Base-by-base conservation (phyloP, 2,888 invertebrate species). In the Habroteleia sp. region DNA sequence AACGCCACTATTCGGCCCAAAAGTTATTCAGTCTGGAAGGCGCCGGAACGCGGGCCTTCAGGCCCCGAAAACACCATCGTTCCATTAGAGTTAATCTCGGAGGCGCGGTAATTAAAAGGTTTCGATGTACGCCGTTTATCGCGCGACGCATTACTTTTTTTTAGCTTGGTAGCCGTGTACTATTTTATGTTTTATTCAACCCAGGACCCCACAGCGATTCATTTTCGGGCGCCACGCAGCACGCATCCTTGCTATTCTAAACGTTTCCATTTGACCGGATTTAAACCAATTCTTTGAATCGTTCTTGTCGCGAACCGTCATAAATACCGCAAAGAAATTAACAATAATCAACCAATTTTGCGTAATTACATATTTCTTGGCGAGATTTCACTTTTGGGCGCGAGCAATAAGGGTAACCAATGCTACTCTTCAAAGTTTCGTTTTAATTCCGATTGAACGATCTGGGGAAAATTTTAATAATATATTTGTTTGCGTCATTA, bases 71-170 rank as follows among this genome's bases (percentile, higher is more conserved):
- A 83, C 82, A 84, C 78, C 81, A 76, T 79, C 83, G 81, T 83
- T 85, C 86, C 87, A 87, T 87, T 86, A 85, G 85, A 80, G 83
- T 82, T 86, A 85, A 86, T 86, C 84, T 84, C 77, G 68, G 79
- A 74, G 72, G 76, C 72, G 65, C 73, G 79, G 84, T 85, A 86
- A 87, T 87, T 87, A 86, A 87, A 86, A 84, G 83, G 81, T 86
- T 84, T 78, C 82, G 80, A 82, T 84, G 83, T 83, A 83, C 80
- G 82, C 83, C 83, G 83, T 84, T 85, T 83, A 83, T 84, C 83
- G 82, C 54, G 44, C 76, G 74, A 44, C 58, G 75, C 66, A 68
- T 77, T 60, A 23, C 31, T 46, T 56, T 46, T 39, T 39, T 33
- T 35, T 17, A 52, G 60, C 68, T 71, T 60, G 54, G 73, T 78